Base-by-base conservation (phyloP, 2,888 invertebrate genomes). In the Conomelus anceps region DNA sequence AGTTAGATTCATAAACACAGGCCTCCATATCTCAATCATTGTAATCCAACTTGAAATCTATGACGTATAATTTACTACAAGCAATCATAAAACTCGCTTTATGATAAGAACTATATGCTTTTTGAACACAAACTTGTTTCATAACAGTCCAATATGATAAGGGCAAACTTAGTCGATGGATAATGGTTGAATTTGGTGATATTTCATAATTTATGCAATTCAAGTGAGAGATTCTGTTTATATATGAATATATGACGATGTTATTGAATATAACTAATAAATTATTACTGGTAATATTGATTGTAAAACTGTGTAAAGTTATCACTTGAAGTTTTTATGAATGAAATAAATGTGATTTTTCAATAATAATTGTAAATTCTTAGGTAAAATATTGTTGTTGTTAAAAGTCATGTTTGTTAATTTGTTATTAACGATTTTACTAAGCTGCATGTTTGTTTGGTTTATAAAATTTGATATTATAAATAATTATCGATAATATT, bases 311-410 rank as follows among this genome's bases (percentile, higher is more conserved):
- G 63, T 63, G 63, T 63, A 13, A n/a, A n/a, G n/a, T 63, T 9
- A 63, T 63, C 63, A 63, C n/a, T 63, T 13, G n/a, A 63, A 63
- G n/a, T 63, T 63, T 63, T 63, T 63, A 63, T 63, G 7, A 13
- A 34, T 13, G 34, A 7, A 63, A 63, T 63, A 13, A n/a, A 63
- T 63, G 63, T 63, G 63, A 63, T n/a, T 63, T 63, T n/a, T 63
- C n/a, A 63, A 63, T 63, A 63, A 63, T 63, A 63, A 63, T 63
- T 63, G 63, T 63, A 63, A 63, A 63, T n/a, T 63, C 1, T n/a
- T 63, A 63, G n/a, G 63, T 63, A 7, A 63, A n/a, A 63, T 89
- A 88, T 89, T 89, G 89, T 89, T 89, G 84, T 88, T 88, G 88
- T 89, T 89, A 87, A 87, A 34, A 86, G 84, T 89, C 23, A 88